phyloP scores from a whole-genome alignment of 2,888 invertebrate species.

The Tuberolachnus salignus region DNA sequence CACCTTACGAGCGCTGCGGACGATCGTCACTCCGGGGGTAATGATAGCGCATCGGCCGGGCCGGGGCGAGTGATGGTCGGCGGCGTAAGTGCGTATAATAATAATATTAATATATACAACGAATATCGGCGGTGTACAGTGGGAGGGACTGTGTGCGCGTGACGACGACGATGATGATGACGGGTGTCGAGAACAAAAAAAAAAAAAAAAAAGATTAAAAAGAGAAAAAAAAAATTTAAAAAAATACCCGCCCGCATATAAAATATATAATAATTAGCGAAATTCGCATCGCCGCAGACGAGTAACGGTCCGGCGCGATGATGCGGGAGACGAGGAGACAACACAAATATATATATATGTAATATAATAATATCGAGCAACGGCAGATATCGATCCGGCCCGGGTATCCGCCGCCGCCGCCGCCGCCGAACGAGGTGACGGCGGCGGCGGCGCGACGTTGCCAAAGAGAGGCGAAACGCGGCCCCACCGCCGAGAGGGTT shows the following conservation, averaged over 20 bases:
- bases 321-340: not conserved
- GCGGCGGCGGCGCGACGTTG: conserved; percentile 48
- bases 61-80: not conserved
- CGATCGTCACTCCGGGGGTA: too few species aligned
- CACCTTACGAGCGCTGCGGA: too few species aligned
- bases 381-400: conserved; percentile 47
- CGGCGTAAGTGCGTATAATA: not conserved
- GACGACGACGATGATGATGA: too few species aligned
- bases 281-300: not conserved
- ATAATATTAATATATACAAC: too few species aligned
- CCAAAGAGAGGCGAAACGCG: conserved; percentile 38
- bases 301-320: not conserved
- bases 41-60: not conserved
- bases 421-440: not conserved
- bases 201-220: not conserved
- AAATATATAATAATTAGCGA: not conserved
- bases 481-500: conserved; percentile 23
- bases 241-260: not conserved
- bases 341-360: too few species aligned
- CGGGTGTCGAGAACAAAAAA: not conserved
- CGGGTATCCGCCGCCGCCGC: conserved; percentile 19
- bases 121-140: not conserved
- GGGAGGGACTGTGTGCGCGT: not conserved
- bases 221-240: not conserved
- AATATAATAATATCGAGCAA: conserved; percentile 43